phyloP scores from a whole-genome alignment of 2,888 invertebrate genomes.

The Epirrita christyi region DNA sequence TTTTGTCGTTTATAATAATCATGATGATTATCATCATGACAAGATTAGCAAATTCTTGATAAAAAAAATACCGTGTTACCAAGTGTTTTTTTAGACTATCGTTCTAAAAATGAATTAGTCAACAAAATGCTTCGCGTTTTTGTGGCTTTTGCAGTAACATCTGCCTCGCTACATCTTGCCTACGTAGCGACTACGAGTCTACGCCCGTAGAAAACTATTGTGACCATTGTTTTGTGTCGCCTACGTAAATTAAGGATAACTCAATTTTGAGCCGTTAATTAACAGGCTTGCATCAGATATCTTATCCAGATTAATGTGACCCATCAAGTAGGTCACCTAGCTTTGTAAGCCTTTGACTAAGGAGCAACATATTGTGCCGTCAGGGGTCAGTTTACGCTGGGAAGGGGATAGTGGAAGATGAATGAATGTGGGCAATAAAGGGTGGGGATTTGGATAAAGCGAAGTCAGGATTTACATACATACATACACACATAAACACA shows the following conservation, averaged over 20 bases:
- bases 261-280: conserved; percentile 1
- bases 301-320: conserved; percentile 40
- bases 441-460: conserved; percentile 29
- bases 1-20: no score
- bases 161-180: no score
- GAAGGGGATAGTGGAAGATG: conserved; percentile 30
- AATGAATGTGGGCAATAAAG: conserved; percentile 44
- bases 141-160: no score
- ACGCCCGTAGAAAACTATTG: no score
- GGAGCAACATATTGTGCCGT: conserved; percentile 23
- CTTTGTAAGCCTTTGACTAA: conserved; percentile 32
- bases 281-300: conserved; percentile 21
- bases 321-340: conserved; percentile 24
- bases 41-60: no score
- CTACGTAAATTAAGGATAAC: background rate
- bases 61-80: no score
- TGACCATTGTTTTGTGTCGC: background rate
- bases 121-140: no score
- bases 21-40: no score
- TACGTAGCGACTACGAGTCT: no score
- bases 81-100: no score
- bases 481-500: no score
- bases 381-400: conserved; percentile 37
- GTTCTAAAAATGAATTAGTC: no score
- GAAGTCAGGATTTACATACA: background rate